Evolutionary conservation across 2,888 invertebrate genomes (phyloP), one percentile per base, ranked within the genome.

Genomic region (Lepidochitona cinerea): DNA sequence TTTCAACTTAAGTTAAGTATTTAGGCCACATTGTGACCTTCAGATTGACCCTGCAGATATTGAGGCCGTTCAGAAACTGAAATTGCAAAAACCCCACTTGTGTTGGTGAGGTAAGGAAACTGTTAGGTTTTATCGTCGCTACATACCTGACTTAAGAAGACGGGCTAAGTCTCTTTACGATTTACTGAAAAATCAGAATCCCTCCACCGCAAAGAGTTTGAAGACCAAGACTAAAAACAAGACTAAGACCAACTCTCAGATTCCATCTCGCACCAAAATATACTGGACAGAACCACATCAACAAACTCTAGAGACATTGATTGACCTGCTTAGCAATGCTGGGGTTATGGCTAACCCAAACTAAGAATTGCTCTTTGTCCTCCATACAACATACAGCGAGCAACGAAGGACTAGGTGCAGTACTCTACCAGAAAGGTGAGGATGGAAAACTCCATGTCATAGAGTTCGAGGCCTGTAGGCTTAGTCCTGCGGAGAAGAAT

Each of bases 111-210:
- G 32, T 72, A 6, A 18, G 71, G 7, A 26, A 66, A 49, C 29
- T 71, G 18, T 18, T 66, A 35, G 71, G 71, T 0, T 66, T 71
- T 52, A 18, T 23, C 23, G 54, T 33, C 35, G 36, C 9, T 3
- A 68, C n/a, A 26, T 9, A 36, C 29, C 4, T 18, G 36, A 66
- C 36, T 52, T 72, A n/a, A 66, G 49, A 5, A 23, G 32, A 18
- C 18, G 53, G 23, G 69, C 69, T 26, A 69, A 69, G 35, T 32
- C 36, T 14, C 64, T 70, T 9, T 59, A 36, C 36, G 70, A 70
- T 26, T 37, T 70, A 5, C 59, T 35, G 0, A 54, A 59, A 41
- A 18, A n/a, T 18, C 3, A 7, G 3, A 23, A 7, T n/a, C 23
- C 4, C 26, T 32, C 18, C 59, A 26, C 29, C 9, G 12, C 23